Percentiles rank a stretch among this genome's conserved stretches.
phyloP scores from a whole-genome alignment of 2,797 vertebrate genomes.

The Cyprinella venusta region DNA sequence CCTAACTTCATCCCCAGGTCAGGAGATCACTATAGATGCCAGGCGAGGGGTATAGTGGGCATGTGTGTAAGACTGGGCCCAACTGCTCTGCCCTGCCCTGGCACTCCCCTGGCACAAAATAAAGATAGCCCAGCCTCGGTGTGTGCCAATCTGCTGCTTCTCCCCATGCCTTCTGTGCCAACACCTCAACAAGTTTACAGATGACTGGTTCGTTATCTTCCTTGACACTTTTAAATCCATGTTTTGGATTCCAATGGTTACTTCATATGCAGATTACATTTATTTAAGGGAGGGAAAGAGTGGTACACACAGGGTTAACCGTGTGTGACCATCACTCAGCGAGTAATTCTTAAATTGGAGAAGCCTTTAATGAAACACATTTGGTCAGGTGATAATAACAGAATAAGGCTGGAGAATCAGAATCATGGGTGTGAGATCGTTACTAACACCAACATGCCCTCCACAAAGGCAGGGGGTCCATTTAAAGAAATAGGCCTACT shows the following conservation, averaged over 20 bases:
- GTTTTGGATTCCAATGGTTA: constrained; percentile 25
- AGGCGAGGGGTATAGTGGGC: constrained; percentile 44
- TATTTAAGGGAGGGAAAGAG: neutral
- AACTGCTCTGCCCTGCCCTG: constrained; percentile 48
- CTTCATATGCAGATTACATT: neutral
- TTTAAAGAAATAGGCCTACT: constrained; percentile 27
- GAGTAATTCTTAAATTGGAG: constrained; percentile 52
- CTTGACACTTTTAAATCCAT: constrained; percentile 17
- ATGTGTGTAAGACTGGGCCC: constrained; percentile 47
- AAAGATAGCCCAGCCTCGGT: constrained; percentile 56
- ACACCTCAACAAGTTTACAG: constrained; percentile 30
- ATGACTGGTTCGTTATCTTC: constrained; percentile 36
- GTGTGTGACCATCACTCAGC: constrained; percentile 24
- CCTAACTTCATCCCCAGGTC: constrained; percentile 25
- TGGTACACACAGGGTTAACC: constrained; percentile 21
- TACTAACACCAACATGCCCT: constrained; percentile 64
- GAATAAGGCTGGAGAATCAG: constrained; percentile 78
- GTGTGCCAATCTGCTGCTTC: constrained; percentile 61
- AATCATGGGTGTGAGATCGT: constrained; percentile 71
- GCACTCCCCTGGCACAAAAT: constrained; percentile 54
- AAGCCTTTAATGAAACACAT: constrained; percentile 59
- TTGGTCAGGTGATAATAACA: constrained; percentile 60
- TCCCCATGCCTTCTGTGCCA: constrained; percentile 47
- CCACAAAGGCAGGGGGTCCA: neutral
- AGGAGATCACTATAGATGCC: constrained; percentile 40